Base-by-base conservation (phyloP, 1,140 invertebrate genomes). In the Drosophila busckii region DNA sequence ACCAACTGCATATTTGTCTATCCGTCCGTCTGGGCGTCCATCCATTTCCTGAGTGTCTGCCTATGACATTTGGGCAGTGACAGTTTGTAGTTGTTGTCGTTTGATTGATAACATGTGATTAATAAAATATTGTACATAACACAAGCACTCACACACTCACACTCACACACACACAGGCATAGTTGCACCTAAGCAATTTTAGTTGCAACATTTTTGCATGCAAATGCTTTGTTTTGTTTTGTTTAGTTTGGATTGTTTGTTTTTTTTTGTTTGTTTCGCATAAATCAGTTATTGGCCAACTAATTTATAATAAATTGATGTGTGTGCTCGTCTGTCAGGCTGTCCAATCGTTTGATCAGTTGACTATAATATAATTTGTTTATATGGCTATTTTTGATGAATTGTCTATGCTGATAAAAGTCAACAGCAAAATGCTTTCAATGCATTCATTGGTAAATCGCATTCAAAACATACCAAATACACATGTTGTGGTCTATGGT, bases 21-120 rank as follows among this genome's bases (percentile, higher is more conserved):
- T 4, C 20, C 5, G 6, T 29, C n/a, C n/a, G 15, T 9, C 16
- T 29, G 15, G 7, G 31, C 32, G 26, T 6, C 4, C 37, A 35
- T 48, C 28, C 22, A 31, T 10, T 16, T 23, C n/a, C 20, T 70
- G 28, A 10, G 22, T 13, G 12, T 29, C 26, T 54, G 38, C 41
- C 19, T 44, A 34, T 48, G 45, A 41, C 59, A 59, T 59, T 59
- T 40, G 62, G 40, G 29, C 49, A 59, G 26, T 73, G 68, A 25
- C 69, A 71, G 56, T 65, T 71, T 56, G 49, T 60, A 53, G 59
- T 70, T 66, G 62, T 56, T 73, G 59, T 25, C 52, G n/a, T 73
- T 73, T 82, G 75, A 80, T 82, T 80, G 75, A 80, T 80, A 80
- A 75, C 75, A 75, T 82, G 63, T 69, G 75, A 80, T 80, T 80